Evolutionary conservation across 1,140 invertebrate species (phyloP).

Genomic region (Frieseomelitta varia): DNA sequence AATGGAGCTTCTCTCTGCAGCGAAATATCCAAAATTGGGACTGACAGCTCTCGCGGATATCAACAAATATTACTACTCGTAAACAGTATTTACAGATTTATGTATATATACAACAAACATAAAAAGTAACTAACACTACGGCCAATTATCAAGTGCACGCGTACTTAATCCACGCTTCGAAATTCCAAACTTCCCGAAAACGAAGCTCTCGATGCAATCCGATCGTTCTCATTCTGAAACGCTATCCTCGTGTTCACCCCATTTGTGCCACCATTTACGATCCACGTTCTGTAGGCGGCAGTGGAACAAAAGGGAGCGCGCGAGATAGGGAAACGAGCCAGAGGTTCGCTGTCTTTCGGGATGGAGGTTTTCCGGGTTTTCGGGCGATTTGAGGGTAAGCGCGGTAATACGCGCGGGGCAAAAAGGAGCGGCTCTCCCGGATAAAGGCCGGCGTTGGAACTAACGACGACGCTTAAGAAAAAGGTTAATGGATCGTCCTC

Average conservation of each 20-base stretch:
- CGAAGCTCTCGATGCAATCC: background rate
- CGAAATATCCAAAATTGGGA: too few species aligned
- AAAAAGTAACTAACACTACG: too few species aligned
- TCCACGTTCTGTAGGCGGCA: background rate
- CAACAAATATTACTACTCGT: too few species aligned
- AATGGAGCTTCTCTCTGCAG: too few species aligned
- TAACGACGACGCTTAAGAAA: constrained; percentile 66
- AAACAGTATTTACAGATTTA: too few species aligned
- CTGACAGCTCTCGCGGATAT: too few species aligned
- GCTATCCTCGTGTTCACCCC: background rate
- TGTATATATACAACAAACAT: too few species aligned
- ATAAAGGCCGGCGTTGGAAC: constrained; percentile 64
- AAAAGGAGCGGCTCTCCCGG: constrained; percentile 42
- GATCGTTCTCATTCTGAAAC: background rate
- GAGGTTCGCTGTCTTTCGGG: constrained; percentile 49
- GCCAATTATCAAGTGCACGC: background rate
- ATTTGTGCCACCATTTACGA: background rate
- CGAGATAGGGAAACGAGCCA: constrained; percentile 3
- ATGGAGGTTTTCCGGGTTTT: constrained; percentile 55
- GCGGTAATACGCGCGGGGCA: constrained; percentile 56
- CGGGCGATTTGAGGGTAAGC: constrained; percentile 55
- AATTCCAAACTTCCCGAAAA: background rate
- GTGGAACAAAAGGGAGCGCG: constrained; percentile 9
- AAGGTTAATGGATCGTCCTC: constrained; percentile 70
- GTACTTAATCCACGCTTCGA: background rate